These are phyloP conservation scores for Percina caprodes DNA, from an alignment of 2,113 vertebrate genomes.

Conservation along the genomic window DNA sequence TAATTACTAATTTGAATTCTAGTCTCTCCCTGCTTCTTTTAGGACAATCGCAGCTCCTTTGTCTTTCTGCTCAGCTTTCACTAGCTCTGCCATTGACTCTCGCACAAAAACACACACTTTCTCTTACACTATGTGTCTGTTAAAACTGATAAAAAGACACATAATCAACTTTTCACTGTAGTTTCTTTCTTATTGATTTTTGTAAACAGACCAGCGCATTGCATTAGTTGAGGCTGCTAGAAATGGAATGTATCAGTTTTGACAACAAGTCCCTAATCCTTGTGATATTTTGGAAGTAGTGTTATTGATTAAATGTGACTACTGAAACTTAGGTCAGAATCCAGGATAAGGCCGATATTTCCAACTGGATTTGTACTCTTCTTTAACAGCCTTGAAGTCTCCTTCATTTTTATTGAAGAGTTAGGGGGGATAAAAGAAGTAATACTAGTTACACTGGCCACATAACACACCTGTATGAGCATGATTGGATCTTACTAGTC, in stretches of 20 bases:
- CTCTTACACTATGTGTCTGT: background rate
- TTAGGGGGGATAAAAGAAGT: background rate
- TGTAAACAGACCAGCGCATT: too few species aligned
- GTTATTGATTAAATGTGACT: too few species aligned
- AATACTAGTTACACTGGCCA: background rate
- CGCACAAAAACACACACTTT: constrained; percentile 1
- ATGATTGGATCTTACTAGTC: constrained; percentile 9
- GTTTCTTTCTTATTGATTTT: background rate
- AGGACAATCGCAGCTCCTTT: constrained; percentile 57
- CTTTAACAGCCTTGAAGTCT: too few species aligned
- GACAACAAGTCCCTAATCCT: too few species aligned
- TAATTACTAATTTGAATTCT: constrained; percentile 69
- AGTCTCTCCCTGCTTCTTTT: constrained; percentile 28
- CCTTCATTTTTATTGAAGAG: too few species aligned
- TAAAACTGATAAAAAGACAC: constrained; percentile 9
- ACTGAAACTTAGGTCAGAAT: too few species aligned
- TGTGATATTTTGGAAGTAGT: too few species aligned
- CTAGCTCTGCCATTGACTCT: constrained; percentile 22
- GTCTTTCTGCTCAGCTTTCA: constrained; percentile 52
- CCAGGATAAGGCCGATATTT: too few species aligned
- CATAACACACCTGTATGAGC: background rate
- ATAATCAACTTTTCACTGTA: background rate
- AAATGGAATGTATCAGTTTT: too few species aligned
- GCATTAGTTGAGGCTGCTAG: too few species aligned
- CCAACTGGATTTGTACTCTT: too few species aligned